A percentile compares a stretch with the other conserved stretches of the same genome.
Conservation (phyloP, 1,140 invertebrate genomes). For the Drosophila hydei region DNA sequence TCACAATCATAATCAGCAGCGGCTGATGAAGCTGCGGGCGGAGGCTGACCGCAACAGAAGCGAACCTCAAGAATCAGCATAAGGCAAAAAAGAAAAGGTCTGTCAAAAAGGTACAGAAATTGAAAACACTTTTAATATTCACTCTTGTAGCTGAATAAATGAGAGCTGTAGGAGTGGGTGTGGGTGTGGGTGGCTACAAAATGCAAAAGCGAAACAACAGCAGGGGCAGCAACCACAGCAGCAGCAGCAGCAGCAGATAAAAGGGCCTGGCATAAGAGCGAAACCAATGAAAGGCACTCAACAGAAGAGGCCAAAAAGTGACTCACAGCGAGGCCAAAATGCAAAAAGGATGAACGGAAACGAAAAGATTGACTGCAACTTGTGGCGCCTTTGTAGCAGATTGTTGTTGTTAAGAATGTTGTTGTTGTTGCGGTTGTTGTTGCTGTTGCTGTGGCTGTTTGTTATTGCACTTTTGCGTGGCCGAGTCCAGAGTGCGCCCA, state of each 20-base stretch:
- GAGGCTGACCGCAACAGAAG: conserved; percentile 4
- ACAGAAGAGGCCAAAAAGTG: conserved; percentile 57
- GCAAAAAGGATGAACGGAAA: conserved; percentile 51
- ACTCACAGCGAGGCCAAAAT: conserved; percentile 64
- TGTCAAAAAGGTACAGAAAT: conserved; percentile 66
- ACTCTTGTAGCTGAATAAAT: conserved; percentile 76
- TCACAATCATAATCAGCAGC: conserved; percentile 62
- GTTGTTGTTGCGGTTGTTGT: conserved; percentile 30
- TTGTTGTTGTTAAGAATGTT: conserved; percentile 28
- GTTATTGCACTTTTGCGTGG: conserved; percentile 79
- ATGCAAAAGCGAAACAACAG: conserved; percentile 52
- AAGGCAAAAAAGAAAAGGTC: conserved; percentile 6
- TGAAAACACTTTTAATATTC: conserved; percentile 80
- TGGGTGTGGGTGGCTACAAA: conserved; percentile 26
- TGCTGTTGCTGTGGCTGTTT: conserved; percentile 75
- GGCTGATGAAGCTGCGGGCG: conserved; percentile 1
- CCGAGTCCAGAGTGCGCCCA: conserved; percentile 27
- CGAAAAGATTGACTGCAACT: conserved; percentile 66
- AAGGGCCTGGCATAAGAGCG: conserved; percentile 48
- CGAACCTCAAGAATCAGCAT: conserved; percentile 35
- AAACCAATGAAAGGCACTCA: conserved; percentile 76
- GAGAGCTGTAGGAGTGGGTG: conserved; percentile 42
- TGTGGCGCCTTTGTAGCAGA: conserved; percentile 72
- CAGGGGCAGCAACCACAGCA: conserved; percentile 1
- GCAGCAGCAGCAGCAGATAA: conserved; percentile 54